Evolutionary conservation across 2,888 invertebrate species (phyloP).

Genomic region (Ferrisia virgata): DNA sequence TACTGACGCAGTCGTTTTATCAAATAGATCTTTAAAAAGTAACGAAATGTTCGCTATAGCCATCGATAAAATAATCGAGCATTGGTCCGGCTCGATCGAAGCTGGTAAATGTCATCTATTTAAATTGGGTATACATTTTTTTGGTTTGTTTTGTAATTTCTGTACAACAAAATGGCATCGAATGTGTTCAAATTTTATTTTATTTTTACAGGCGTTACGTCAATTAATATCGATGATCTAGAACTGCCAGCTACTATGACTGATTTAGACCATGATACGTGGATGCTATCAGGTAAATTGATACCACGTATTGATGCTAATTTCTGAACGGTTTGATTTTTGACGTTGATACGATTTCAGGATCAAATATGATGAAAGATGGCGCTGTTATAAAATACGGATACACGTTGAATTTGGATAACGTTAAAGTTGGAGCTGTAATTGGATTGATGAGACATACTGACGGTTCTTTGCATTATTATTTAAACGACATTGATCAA

Average conservation of each 20-base stretch:
- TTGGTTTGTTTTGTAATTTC: slow-evolving; percentile 36
- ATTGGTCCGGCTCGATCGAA: slow-evolving; percentile 91
- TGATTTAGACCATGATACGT: slow-evolving; percentile 85
- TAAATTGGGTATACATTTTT: background rate
- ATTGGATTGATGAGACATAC: slow-evolving; percentile 78
- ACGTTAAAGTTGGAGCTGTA: slow-evolving; percentile 67
- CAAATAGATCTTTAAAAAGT: slow-evolving; percentile 79
- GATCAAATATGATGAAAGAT: slow-evolving; percentile 87
- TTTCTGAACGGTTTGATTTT: background rate
- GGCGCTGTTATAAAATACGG: slow-evolving; percentile 80
- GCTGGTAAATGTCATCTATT: slow-evolving; percentile 59
- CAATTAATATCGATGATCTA: slow-evolving; percentile 84
- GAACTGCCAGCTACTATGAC: slow-evolving; percentile 86
- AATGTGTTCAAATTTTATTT: background rate
- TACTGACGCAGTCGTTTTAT: slow-evolving; percentile 90
- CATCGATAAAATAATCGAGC: slow-evolving; percentile 84
- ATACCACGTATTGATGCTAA: background rate
- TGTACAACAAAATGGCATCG: background rate
- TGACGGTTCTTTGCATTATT: slow-evolving; percentile 81
- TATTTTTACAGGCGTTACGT: slow-evolving; percentile 68
- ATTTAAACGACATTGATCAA: slow-evolving; percentile 80
- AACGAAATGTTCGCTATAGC: slow-evolving; percentile 89
- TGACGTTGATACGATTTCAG: slow-evolving; percentile 52
- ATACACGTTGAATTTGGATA: slow-evolving; percentile 81
- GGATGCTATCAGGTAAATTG: slow-evolving; percentile 73